Evolutionary conservation across 2,113 vertebrate genomes (phyloP).

Genomic region (Caranx melampygus): DNA sequence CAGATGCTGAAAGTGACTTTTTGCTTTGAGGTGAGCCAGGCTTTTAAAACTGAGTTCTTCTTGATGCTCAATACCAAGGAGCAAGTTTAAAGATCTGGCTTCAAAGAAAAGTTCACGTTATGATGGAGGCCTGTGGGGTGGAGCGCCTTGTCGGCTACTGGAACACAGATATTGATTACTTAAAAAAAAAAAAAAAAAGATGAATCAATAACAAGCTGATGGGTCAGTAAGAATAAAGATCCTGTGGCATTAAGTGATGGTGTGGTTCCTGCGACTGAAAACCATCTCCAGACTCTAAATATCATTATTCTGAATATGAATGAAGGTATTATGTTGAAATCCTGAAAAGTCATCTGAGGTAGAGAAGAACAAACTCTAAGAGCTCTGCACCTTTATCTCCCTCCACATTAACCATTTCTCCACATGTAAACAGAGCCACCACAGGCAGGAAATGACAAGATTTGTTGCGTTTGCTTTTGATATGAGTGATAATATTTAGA

Average conservation of each 20-base stretch:
- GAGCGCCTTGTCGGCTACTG: slow-evolving; percentile 23
- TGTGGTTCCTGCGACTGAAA: too few relatives aligned
- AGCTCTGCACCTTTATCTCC: slow-evolving; percentile 42
- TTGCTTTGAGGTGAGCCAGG: not conserved
- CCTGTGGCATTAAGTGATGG: not conserved
- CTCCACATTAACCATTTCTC: slow-evolving; percentile 37
- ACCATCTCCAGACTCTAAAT: too few relatives aligned
- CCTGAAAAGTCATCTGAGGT: not conserved
- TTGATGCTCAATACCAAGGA: slow-evolving; percentile 7
- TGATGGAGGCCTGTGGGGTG: slow-evolving; percentile 40
- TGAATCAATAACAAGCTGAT: slow-evolving; percentile 12
- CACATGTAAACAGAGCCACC: slow-evolving; percentile 62
- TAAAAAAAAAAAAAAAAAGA: slow-evolving; percentile 9
- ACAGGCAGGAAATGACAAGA: slow-evolving; percentile 63
- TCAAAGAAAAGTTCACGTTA: slow-evolving; percentile 43
- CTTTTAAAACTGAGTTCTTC: slow-evolving; percentile 9
- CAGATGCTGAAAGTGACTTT: not conserved
- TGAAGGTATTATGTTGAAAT: not conserved
- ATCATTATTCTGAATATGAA: not conserved
- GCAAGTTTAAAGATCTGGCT: slow-evolving; percentile 8
- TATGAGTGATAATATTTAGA: slow-evolving; percentile 84
- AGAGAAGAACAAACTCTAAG: slow-evolving; percentile 14
- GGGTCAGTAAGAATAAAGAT: slow-evolving; percentile 34
- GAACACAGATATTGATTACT: slow-evolving; percentile 39
- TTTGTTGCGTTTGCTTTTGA: slow-evolving; percentile 84